Conservation (phyloP, 1,140 invertebrate genomes). For the Orius laevigatus region DNA sequence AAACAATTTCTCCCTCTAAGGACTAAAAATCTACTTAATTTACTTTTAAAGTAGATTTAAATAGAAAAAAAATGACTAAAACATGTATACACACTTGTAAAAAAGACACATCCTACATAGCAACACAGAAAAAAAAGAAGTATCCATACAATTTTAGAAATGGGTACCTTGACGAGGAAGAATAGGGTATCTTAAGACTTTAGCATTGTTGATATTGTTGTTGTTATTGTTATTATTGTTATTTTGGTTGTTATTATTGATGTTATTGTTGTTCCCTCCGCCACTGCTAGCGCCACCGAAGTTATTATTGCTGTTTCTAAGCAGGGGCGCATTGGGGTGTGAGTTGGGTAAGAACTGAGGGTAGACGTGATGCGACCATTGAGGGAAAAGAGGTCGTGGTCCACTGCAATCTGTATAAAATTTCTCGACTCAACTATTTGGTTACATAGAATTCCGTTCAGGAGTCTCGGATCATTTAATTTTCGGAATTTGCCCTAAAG, state of each 20-base stretch:
- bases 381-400: constrained; percentile 62
- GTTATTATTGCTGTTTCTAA: constrained; percentile 21
- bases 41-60: too few species aligned
- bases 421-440: background rate
- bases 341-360: constrained; percentile 77
- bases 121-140: too few species aligned
- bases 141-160: too few species aligned
- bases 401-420: constrained; percentile 22
- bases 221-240: constrained; percentile 16
- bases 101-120: too few species aligned
- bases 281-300: constrained; percentile 26
- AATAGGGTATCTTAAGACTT: constrained; percentile 19
- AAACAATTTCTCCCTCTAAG: too few species aligned
- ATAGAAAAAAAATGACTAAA: too few species aligned
- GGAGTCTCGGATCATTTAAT: too few species aligned
- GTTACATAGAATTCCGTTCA: too few species aligned
- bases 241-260: too few species aligned
- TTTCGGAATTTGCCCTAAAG: too few species aligned
- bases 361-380: constrained; percentile 84
- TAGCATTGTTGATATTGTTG: constrained; percentile 24
- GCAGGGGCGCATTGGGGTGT: constrained; percentile 46
- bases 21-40: background rate
- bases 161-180: constrained; percentile 19
- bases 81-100: too few species aligned
- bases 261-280: constrained; percentile 22